A percentile compares a stretch with the other conserved stretches of the same genome.
phyloP scores from a whole-genome alignment of 2,113 vertebrate genomes.

The Chlamydotis undulata region DNA sequence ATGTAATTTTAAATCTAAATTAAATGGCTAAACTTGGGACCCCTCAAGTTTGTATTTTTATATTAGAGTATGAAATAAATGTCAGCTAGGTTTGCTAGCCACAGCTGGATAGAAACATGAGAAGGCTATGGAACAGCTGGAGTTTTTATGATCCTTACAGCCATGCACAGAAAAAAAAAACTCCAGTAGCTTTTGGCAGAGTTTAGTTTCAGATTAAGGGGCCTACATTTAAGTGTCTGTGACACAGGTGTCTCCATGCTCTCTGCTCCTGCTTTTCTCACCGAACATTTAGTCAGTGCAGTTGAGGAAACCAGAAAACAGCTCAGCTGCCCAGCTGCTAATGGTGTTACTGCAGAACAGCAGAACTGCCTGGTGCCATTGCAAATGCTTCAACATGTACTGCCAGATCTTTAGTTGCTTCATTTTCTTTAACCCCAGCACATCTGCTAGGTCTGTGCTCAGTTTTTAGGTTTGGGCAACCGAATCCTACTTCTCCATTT shows the following conservation, averaged over 20 bases:
- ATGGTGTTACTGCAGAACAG: no score
- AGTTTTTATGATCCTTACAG: not conserved
- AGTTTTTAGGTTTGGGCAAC: not conserved
- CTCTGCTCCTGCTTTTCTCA: no score
- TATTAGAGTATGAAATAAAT: not conserved
- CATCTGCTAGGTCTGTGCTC: fast-evolving
- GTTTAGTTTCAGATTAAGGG: not conserved
- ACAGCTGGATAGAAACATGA: not conserved
- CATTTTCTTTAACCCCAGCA: not conserved
- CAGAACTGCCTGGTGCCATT: not conserved
- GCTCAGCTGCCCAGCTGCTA: no score
- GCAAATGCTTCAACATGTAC: not conserved
- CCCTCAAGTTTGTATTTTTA: not conserved
- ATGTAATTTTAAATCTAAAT: not conserved
- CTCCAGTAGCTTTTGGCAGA: not conserved
- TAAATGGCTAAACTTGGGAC: not conserved
- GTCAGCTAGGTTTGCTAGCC: not conserved
- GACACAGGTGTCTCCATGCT: not conserved
- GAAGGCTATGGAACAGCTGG: not conserved
- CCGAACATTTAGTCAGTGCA: no score
- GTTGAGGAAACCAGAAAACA: no score
- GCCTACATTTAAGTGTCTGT: not conserved
- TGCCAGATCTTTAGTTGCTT: not conserved
- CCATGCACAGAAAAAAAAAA: not conserved
- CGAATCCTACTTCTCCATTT: not conserved